Evolutionary conservation across 2,113 vertebrate genomes (phyloP).

Genomic region (Hyperopisus bebe): DNA sequence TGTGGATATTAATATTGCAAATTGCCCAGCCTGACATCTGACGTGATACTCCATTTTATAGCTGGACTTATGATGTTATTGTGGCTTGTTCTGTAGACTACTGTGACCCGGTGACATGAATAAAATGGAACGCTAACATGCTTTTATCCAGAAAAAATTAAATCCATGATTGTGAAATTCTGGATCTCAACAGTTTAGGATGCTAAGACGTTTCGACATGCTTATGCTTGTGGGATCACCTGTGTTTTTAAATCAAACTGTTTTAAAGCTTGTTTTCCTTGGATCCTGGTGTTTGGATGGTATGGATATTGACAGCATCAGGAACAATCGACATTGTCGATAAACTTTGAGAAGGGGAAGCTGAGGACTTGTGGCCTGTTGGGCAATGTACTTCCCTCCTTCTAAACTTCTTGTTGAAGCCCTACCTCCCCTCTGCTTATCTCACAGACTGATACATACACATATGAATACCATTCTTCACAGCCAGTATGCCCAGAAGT

Average conservation of each 20-base stretch:
- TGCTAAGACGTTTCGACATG: neutral
- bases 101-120: neutral
- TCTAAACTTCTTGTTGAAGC: neutral
- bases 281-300: neutral
- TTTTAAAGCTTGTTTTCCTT: neutral
- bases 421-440: neutral
- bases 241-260: neutral
- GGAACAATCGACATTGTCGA: neutral
- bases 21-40: neutral
- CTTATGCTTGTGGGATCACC: neutral
- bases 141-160: neutral
- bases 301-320: neutral
- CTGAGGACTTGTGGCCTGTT: neutral
- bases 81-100: neutral
- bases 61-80: neutral
- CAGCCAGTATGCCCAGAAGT: neutral
- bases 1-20: neutral
- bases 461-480: neutral
- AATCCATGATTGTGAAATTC: neutral
- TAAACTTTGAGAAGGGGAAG: conserved; percentile 1
- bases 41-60: neutral
- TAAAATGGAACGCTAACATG: neutral
- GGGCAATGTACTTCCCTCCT: neutral
- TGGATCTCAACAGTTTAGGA: neutral
- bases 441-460: neutral